phyloP scores from a whole-genome alignment of 2,797 vertebrate genomes.

The Threskiornis aethiopicus region DNA sequence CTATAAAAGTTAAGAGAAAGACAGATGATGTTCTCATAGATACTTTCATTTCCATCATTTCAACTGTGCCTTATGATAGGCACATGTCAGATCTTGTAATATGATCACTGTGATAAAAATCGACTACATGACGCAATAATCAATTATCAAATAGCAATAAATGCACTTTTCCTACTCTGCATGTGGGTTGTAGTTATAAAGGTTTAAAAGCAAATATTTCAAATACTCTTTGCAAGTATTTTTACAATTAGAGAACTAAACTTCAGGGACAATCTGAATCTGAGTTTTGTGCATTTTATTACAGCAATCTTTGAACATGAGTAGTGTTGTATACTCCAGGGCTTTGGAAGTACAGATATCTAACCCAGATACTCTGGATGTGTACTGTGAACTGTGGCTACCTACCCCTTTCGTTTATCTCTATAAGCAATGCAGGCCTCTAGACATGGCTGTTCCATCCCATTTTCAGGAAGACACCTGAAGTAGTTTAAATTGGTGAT shows the following conservation, averaged over 20 bases:
- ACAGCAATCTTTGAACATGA: not conserved
- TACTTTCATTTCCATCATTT: not conserved
- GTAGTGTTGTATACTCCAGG: not conserved
- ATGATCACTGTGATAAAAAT: not conserved
- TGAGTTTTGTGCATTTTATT: not conserved
- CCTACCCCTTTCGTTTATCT: not conserved
- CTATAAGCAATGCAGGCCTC: not conserved
- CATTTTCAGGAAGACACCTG: not conserved
- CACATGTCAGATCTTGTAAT: not conserved
- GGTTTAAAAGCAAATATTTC: not conserved
- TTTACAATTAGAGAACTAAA: not conserved
- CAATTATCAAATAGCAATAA: not conserved
- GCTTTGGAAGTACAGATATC: not conserved
- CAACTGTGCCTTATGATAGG: not conserved
- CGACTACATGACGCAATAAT: not conserved
- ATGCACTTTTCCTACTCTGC: not conserved
- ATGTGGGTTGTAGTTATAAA: not conserved
- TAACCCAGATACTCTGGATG: not conserved
- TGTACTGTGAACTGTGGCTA: not conserved
- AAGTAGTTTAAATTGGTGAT: constrained; percentile 30
- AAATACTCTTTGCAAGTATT: not conserved
- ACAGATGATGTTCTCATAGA: not conserved
- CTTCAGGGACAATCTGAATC: not conserved
- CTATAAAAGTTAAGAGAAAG: not conserved
- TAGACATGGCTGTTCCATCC: not conserved